A percentile compares a stretch with the other conserved stretches of the same genome.
Conservation (phyloP, 2,888 invertebrate genomes). For the Drosophila macrospina region DNA sequence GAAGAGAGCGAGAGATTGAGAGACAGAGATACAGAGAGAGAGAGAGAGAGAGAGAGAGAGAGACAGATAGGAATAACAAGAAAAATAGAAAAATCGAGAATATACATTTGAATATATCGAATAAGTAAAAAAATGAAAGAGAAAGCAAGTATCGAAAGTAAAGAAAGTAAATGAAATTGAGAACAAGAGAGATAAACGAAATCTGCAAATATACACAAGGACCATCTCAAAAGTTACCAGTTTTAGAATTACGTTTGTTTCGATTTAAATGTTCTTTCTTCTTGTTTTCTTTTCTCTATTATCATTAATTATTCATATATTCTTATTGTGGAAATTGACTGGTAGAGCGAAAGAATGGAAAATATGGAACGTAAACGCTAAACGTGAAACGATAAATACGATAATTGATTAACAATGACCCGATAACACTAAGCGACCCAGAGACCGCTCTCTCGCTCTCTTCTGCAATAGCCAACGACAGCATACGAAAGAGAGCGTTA, state of each 20-base stretch:
- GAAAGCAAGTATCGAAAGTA: slow-evolving; percentile 14
- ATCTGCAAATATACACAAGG: slow-evolving; percentile 88
- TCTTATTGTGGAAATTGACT: slow-evolving; percentile 17
- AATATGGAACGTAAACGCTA: slow-evolving; percentile 2
- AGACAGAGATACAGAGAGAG: slow-evolving; percentile 32
- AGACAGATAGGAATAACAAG: slow-evolving; percentile 30
- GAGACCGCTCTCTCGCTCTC: slow-evolving; percentile 55
- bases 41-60: slow-evolving; percentile 38
- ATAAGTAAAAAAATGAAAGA: slow-evolving; percentile 23
- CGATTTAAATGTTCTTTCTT: slow-evolving; percentile 2
- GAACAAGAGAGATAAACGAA: slow-evolving; percentile 41
- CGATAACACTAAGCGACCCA: slow-evolving; percentile 21
- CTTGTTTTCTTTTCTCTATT: background rate
- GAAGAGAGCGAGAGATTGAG: slow-evolving; percentile 41
- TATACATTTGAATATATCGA: slow-evolving; percentile 27
- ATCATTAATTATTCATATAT: slow-evolving; percentile 7
- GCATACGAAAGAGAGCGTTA: slow-evolving; percentile 36
- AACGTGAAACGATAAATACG: slow-evolving; percentile 17
- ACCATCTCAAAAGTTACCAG: slow-evolving; percentile 97
- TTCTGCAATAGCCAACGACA: slow-evolving; percentile 26
- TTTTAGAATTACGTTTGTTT: slow-evolving; percentile 79
- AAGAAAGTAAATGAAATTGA: slow-evolving; percentile 18
- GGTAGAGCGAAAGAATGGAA: slow-evolving; percentile 17
- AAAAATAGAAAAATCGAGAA: slow-evolving; percentile 33
- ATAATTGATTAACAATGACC: slow-evolving; percentile 21